These are phyloP conservation scores for Notodonta dromedarius DNA, from an alignment of 2,888 invertebrate species.

Conservation along the genomic window DNA sequence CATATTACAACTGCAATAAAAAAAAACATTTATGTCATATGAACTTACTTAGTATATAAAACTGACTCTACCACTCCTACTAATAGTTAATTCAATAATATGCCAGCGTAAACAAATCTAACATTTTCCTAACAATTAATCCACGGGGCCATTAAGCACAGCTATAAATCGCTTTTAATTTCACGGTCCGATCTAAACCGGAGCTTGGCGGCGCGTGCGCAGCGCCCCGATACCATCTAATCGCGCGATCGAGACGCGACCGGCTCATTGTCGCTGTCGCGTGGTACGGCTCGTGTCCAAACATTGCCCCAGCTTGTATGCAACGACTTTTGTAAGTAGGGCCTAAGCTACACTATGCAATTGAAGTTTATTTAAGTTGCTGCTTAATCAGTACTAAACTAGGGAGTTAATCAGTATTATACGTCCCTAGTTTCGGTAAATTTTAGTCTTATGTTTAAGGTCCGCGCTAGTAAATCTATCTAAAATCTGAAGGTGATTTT, in stretches of 20 bases:
- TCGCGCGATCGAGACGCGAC: slow-evolving; percentile 65
- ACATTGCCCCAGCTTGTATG: slow-evolving; percentile 58
- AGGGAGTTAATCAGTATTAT: no score
- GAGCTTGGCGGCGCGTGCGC: slow-evolving; percentile 66
- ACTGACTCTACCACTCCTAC: no score
- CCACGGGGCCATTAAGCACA: slow-evolving; percentile 47
- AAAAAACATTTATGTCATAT: no score
- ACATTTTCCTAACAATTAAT: slow-evolving; percentile 57
- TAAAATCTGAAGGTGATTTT: no score
- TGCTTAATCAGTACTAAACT: no score
- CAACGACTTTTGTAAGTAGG: slow-evolving; percentile 7
- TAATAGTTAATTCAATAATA: slow-evolving; percentile 13
- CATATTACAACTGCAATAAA: no score
- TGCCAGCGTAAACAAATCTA: slow-evolving; percentile 33
- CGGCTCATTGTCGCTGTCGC: slow-evolving; percentile 65
- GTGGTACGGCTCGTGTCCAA: slow-evolving; percentile 63
- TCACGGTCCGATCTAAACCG: slow-evolving; percentile 61
- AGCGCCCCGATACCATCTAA: slow-evolving; percentile 63
- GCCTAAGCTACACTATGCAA: neutral
- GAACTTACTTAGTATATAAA: no score
- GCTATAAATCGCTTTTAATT: slow-evolving; percentile 67
- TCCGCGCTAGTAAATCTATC: no score
- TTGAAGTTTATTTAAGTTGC: no score
- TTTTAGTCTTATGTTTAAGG: no score
- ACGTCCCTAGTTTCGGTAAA: no score